Base-by-base conservation (phyloP, 2,113 vertebrate species). In the Spea multiplicata region DNA sequence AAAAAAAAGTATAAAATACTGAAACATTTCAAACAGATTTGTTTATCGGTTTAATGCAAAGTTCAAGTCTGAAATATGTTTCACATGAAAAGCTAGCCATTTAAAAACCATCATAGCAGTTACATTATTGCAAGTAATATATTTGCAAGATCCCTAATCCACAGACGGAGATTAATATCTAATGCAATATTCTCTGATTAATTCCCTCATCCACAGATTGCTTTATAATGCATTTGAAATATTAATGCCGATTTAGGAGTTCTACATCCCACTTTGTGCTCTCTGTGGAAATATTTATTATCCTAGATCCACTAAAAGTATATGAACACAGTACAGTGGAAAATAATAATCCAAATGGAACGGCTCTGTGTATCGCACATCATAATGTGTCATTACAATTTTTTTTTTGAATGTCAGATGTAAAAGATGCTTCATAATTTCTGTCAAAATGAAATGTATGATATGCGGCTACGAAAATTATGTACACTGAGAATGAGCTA, bases 171-270 rank as follows among this genome's bases (percentile, higher is more conserved):
- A 80, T 80, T 80, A 80, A 80, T 80, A 80, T 80, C 77, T 80
- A 73, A 80, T 80, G 71, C 71, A 80, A 80, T 80, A 80, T 80
- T 80, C 62, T 80, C 71, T 80, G 77, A 80, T 80, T 80, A 80
- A 80, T 80, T 67, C 77, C 64, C 71, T 67, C 62, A 49, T 73
- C 77, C 52, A 49, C 77, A 80, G 77, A 80, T 73, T 73, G 71
- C 77, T 73, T 73, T 80, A 80, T 80, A 80, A 80, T 80, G 77
- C 77, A 64, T 73, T 71, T 80, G 77, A 80, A 80, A 80, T 80
- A 80, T 80, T 80, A 80, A 80, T 80, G 77, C 71, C 67, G 71
- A 80, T 80, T 80, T 80, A 80, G 71, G 47, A 57, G 44, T 44
- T 73, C 52, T 73, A 30, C 71, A 16, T 57, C 45, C 50, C 71